Conservation (phyloP, 2,113 vertebrate species). For the Myrmophylax atrothorax region DNA sequence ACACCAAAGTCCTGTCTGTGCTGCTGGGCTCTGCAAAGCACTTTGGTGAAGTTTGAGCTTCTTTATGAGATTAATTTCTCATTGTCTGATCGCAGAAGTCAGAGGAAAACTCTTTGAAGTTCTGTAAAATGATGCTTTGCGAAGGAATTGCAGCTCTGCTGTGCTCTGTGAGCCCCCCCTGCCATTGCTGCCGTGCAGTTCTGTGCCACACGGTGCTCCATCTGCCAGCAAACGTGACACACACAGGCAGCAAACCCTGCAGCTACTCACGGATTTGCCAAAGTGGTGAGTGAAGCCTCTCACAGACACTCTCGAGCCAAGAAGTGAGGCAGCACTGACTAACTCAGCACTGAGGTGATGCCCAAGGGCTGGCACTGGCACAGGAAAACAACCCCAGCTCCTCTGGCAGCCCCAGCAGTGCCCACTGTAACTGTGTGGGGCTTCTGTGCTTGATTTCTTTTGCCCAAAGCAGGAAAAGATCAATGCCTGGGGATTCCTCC, state of each 20-base stretch:
- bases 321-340: rapidly evolving
- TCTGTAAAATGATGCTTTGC: neutral
- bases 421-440: neutral
- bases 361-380: neutral
- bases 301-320: neutral
- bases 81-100: neutral
- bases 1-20: neutral
- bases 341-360: neutral
- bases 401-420: neutral
- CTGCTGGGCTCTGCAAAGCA: neutral
- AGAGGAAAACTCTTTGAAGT: neutral
- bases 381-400: neutral
- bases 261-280: neutral
- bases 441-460: neutral
- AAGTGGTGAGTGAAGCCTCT: neutral
- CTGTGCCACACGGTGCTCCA: neutral
- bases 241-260: neutral
- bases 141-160: neutral
- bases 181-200: neutral
- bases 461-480: neutral
- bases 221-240: neutral
- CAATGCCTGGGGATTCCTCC: neutral
- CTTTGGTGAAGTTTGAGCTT: neutral
- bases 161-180: neutral
- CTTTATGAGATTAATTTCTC: neutral